These are phyloP conservation scores for Enteromius argenteus DNA, from an alignment of 2,797 vertebrate species.

Conservation along the genomic window DNA sequence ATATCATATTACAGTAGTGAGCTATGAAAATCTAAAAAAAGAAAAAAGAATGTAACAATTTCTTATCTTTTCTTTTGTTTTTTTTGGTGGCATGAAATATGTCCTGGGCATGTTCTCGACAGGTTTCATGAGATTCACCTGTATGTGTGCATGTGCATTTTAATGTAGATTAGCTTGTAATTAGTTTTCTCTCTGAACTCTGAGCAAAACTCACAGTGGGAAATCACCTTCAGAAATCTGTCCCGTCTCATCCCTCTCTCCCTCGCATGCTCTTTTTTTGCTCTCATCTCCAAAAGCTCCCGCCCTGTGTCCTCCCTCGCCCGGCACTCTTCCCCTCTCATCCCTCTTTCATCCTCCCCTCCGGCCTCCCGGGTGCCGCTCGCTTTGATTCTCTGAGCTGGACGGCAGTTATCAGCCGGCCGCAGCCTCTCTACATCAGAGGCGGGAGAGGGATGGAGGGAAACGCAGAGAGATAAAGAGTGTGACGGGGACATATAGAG, in stretches of 20 bases:
- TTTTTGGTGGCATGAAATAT: background rate
- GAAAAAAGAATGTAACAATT: background rate
- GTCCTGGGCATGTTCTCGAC: background rate
- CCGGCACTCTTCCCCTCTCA: constrained; percentile 69
- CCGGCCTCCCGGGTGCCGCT: constrained; percentile 46
- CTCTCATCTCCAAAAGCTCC: constrained; percentile 30
- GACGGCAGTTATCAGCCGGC: constrained; percentile 62
- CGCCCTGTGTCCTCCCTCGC: constrained; percentile 31
- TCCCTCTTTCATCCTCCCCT: constrained; percentile 60
- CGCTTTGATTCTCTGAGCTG: constrained; percentile 57
- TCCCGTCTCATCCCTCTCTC: constrained; percentile 2
- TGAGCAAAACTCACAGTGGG: constrained; percentile 61
- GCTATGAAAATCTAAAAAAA: background rate
- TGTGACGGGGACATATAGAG: constrained; percentile 15
- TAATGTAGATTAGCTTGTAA: constrained; percentile 58
- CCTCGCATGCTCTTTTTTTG: background rate
- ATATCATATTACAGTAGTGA: background rate
- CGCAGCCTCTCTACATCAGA: constrained; percentile 53
- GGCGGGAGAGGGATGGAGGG: constrained; percentile 28
- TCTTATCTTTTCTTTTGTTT: background rate
- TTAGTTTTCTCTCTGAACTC: constrained; percentile 66
- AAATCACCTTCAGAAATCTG: constrained; percentile 61
- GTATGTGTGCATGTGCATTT: background rate
- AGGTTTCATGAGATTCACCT: background rate
- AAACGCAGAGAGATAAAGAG: constrained; percentile 10